phyloP scores from a whole-genome alignment of 2,797 vertebrate genomes.

The Premnoplex brunnescens region DNA sequence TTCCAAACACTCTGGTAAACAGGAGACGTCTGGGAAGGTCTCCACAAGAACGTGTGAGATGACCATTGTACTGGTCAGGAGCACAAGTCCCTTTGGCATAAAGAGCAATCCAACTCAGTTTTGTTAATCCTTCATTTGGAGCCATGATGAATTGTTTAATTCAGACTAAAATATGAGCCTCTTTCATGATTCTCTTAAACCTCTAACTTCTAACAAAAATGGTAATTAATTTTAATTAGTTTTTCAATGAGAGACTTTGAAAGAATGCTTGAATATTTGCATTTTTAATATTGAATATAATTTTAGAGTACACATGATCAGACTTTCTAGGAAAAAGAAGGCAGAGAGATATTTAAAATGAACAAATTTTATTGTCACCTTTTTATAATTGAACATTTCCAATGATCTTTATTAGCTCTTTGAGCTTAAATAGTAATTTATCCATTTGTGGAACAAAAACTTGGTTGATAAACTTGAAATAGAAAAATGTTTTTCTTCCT shows the following conservation, averaged over 20 bases:
- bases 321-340: constrained; percentile 33
- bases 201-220: constrained; percentile 54
- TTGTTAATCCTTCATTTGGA: constrained; percentile 20
- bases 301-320: background rate
- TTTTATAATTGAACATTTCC: background rate
- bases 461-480: background rate
- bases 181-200: constrained; percentile 22
- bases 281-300: constrained; percentile 44
- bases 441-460: background rate
- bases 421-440: background rate
- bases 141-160: constrained; percentile 2
- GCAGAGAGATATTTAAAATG: background rate
- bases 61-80: background rate
- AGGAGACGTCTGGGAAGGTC: background rate
- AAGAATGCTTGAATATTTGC: constrained; percentile 46
- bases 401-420: background rate
- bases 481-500: background rate
- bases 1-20: background rate
- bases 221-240: constrained; percentile 56
- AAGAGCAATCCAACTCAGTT: background rate
- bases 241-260: constrained; percentile 46
- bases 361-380: background rate
- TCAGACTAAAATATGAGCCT: background rate
- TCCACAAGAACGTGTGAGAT: background rate
- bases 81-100: background rate